Evolutionary conservation across 1,140 invertebrate genomes (phyloP).

Genomic region (Pseudoatta argentina): DNA sequence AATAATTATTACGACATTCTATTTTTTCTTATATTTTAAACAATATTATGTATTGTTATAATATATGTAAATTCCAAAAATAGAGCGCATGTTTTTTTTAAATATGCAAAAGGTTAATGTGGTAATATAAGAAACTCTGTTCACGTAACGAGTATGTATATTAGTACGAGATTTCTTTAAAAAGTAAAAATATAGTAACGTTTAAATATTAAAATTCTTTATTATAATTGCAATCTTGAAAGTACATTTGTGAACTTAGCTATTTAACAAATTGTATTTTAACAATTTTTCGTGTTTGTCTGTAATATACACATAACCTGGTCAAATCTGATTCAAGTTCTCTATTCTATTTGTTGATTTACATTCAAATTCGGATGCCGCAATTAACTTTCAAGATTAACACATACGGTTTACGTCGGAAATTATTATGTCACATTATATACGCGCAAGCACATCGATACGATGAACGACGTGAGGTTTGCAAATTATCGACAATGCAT

Average conservation of each 20-base stretch:
- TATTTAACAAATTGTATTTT: conserved; percentile 1
- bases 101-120: background rate
- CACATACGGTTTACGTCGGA: background rate
- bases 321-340: conserved; percentile 13
- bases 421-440: conserved; percentile 13
- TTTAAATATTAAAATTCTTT: background rate
- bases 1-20: conserved; percentile 1
- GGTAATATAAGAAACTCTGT: background rate
- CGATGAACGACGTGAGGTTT: conserved; percentile 74
- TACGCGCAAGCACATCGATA: conserved; percentile 41
- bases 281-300: background rate
- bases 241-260: conserved; percentile 24
- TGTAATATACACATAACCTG: conserved; percentile 55
- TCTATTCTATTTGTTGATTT: conserved; percentile 23
- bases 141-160: background rate
- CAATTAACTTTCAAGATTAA: conserved; percentile 11
- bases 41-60: background rate
- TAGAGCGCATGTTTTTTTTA: background rate
- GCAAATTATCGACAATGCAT: conserved; percentile 73
- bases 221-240: conserved; percentile 7
- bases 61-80: background rate
- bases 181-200: background rate
- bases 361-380: background rate
- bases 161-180: background rate
- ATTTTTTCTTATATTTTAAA: background rate